Percentiles rank a stretch among this genome's conserved stretches.
These are phyloP conservation scores for Oreotrochilus melanogaster DNA, from an alignment of 2,113 vertebrate genomes.

Conservation along the genomic window DNA sequence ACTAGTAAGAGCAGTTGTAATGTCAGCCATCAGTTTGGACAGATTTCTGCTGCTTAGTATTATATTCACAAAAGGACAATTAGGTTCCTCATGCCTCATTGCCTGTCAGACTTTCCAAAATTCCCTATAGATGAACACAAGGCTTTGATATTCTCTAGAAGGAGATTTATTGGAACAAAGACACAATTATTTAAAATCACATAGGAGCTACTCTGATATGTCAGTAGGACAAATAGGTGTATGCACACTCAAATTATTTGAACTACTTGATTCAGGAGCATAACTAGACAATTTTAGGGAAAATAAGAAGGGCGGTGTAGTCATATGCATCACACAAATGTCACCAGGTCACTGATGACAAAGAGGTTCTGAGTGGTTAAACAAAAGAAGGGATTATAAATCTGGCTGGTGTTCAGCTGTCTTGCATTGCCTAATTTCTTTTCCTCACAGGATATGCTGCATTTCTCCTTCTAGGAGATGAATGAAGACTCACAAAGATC, in stretches of 20 bases:
- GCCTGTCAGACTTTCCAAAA: neutral
- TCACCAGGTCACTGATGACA: neutral
- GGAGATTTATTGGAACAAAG: neutral
- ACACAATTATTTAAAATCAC: neutral
- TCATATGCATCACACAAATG: neutral
- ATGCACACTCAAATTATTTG: neutral
- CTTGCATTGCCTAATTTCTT: neutral
- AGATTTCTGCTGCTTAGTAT: neutral
- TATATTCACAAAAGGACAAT: neutral
- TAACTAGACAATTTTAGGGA: neutral
- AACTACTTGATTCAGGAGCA: neutral
- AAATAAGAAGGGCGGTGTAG: neutral
- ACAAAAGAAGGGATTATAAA: neutral
- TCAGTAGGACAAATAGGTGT: neutral
- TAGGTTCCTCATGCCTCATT: neutral
- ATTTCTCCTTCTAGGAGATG: slow-evolving; percentile 2
- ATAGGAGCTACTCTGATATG: neutral
- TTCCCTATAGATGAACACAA: neutral
- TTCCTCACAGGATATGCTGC: neutral
- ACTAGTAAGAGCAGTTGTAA: neutral
- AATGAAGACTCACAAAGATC: slow-evolving; percentile 6
- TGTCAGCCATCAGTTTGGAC: neutral
- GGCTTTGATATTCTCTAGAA: neutral
- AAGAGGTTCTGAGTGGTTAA: neutral
- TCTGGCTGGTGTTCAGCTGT: neutral